Base-by-base conservation (phyloP, 1,140 invertebrate genomes). In the Eriocheir sinensis region DNA sequence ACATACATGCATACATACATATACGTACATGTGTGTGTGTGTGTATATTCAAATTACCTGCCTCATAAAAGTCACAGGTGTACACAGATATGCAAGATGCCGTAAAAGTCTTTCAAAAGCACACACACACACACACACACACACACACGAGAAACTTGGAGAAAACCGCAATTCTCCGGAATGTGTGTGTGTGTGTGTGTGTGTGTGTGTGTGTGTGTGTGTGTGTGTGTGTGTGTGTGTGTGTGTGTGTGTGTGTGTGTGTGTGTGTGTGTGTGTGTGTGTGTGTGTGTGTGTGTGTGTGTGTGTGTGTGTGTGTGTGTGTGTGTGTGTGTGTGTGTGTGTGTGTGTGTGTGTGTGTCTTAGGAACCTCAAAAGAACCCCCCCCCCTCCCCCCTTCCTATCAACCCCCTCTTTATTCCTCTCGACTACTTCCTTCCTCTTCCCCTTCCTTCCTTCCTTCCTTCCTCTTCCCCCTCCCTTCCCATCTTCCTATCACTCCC, bases 121-220 rank as follows among this genome's bases (percentile, higher is more conserved):
- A 91, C 89, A 91, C 89, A 91, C 48, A 91, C 89, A 91, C 89
- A 72, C 85, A 88, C 85, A 88, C 85, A 88, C 85, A 88, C 85
- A 88, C 38, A 88, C 85, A 88, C 85, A 88, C 85, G 38, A 3
- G 38, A 3, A 88, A 9, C 6, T 27, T 2, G 81, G 12, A n/a
- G 15, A 85, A 34, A 30, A 38, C 3, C 15, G 32, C 17, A 85
- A 85, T 85, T 34, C 21, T 30, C 32, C 32, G 15, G 38, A n/a
- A 12, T 36, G 27, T 34, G 9, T 30, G 81, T 38, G 17, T 85
- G 81, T 85, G 81, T 38, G 38, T 36, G 38, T 85, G 81, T 85
- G 48, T 53, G 48, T 53, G 48, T 53, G 48, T 53, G 48, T 53
- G 48, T 53, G 48, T 53, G 48, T 53, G 48, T 53, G 48, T 53